Conservation (phyloP, 1,140 invertebrate species). For the Sipha flava region DNA sequence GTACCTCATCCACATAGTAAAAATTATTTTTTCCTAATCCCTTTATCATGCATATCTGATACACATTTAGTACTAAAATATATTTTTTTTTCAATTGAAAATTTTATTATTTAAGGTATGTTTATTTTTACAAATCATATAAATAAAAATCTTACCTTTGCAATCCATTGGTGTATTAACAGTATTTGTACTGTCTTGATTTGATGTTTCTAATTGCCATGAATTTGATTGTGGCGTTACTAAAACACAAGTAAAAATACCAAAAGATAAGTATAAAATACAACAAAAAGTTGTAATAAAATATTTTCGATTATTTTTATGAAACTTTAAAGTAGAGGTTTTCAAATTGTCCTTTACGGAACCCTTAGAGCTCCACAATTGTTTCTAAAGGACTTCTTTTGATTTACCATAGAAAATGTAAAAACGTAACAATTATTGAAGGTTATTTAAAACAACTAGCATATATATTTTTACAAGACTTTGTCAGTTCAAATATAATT, state of each 20-base stretch:
- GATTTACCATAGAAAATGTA: no score
- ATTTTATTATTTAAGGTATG: background rate
- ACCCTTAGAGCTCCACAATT: no score
- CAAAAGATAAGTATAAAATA: background rate
- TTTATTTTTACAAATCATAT: background rate
- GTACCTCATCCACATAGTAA: background rate
- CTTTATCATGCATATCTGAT: conserved; percentile 26
- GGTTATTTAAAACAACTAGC: no score
- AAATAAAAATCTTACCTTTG: conserved; percentile 24
- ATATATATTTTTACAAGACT: no score
- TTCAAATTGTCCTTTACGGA: no score
- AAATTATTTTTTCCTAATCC: background rate
- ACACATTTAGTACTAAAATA: background rate
- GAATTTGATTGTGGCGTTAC: conserved; percentile 11
- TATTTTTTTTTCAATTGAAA: background rate
- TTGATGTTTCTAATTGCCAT: conserved; percentile 27
- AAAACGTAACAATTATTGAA: no score
- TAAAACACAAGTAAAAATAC: background rate
- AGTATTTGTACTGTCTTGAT: conserved; percentile 23
- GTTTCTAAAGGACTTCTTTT: no score
- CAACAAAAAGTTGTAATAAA: no score
- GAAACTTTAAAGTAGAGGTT: no score
- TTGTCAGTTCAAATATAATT: no score
- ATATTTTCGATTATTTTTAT: no score
- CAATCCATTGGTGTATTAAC: conserved; percentile 28